These are phyloP conservation scores for Acrossocheilus fasciatus DNA, from an alignment of 2,797 vertebrate species.

Conservation along the genomic window DNA sequence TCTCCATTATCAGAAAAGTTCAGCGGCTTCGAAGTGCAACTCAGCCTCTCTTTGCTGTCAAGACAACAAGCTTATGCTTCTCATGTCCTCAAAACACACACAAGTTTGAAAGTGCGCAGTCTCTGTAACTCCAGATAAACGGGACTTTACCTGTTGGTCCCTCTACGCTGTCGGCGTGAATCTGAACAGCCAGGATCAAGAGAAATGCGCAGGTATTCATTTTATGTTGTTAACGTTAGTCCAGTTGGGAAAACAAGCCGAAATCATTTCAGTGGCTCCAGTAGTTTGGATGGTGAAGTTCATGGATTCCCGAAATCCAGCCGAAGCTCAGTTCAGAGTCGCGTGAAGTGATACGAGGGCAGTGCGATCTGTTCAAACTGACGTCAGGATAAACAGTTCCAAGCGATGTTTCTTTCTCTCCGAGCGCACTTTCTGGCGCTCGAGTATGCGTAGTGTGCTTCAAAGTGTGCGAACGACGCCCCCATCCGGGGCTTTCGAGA, in stretches of 20 bases:
- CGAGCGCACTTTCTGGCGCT: slow-evolving; percentile 69
- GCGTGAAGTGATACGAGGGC: slow-evolving; percentile 71
- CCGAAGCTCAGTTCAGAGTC: slow-evolving; percentile 73
- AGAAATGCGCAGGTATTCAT: slow-evolving; percentile 86
- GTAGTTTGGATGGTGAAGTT: slow-evolving; percentile 66
- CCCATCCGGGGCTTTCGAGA: slow-evolving; percentile 68
- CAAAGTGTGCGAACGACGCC: slow-evolving; percentile 72
- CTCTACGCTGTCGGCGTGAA: slow-evolving; percentile 84
- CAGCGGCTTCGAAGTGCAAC: not conserved
- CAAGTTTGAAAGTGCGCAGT: slow-evolving; percentile 62
- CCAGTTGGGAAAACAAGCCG: slow-evolving; percentile 74
- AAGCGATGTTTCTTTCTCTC: slow-evolving; percentile 72
- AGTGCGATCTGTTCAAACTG: slow-evolving; percentile 79
- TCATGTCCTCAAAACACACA: slow-evolving; percentile 15
- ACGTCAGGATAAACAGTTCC: slow-evolving; percentile 85
- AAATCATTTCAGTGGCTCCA: slow-evolving; percentile 74
- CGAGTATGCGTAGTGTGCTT: slow-evolving; percentile 1
- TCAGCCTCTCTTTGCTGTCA: not conserved
- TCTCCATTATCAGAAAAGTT: slow-evolving; percentile 31
- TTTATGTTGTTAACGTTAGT: slow-evolving; percentile 71
- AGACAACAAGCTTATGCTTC: not conserved
- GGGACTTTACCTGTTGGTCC: slow-evolving; percentile 83
- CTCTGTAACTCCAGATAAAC: slow-evolving; percentile 20
- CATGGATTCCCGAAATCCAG: slow-evolving; percentile 65
- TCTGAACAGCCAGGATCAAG: slow-evolving; percentile 79